Percentiles rank a stretch among this genome's conserved stretches.
Conservation (phyloP, 2,888 invertebrate genomes). For the Drosophila meridionalis region DNA sequence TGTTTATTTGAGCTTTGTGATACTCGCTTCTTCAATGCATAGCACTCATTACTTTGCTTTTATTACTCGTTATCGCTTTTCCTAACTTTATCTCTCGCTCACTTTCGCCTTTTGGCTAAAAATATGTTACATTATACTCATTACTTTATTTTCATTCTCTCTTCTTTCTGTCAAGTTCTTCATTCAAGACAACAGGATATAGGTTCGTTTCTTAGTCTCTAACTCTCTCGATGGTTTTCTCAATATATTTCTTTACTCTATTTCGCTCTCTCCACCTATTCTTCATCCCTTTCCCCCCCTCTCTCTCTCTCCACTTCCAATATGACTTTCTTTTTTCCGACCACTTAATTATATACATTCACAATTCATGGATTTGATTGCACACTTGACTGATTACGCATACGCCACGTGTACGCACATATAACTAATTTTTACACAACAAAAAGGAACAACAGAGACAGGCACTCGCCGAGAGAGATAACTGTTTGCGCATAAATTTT, state of each 20-base stretch:
- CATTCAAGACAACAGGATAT: too few relatives aligned
- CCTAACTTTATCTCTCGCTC: background rate
- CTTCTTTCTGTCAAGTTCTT: too few relatives aligned
- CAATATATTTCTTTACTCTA: too few relatives aligned
- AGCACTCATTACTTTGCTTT: background rate
- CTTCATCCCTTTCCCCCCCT: too few relatives aligned
- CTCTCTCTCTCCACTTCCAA: too few relatives aligned
- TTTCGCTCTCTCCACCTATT: too few relatives aligned
- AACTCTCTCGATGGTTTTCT: too few relatives aligned
- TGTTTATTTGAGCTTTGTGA: background rate
- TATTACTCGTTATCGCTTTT: background rate
- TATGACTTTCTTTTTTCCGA: background rate
- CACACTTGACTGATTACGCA: constrained; percentile 44
- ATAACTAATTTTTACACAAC: constrained; percentile 38
- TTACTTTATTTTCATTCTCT: background rate
- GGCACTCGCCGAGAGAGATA: constrained; percentile 6
- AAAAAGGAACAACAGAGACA: constrained; percentile 22
- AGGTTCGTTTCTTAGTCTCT: too few relatives aligned
- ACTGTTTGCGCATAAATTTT: constrained; percentile 54
- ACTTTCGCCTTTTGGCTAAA: too few relatives aligned
- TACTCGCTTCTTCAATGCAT: background rate
- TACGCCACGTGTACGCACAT: constrained; percentile 36
- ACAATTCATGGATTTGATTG: constrained; percentile 5
- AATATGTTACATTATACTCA: background rate
- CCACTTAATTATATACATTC: background rate